Percentiles rank a stretch among this genome's conserved stretches.
phyloP scores from a whole-genome alignment of 2,797 vertebrate genomes.

The Pterois miles region DNA sequence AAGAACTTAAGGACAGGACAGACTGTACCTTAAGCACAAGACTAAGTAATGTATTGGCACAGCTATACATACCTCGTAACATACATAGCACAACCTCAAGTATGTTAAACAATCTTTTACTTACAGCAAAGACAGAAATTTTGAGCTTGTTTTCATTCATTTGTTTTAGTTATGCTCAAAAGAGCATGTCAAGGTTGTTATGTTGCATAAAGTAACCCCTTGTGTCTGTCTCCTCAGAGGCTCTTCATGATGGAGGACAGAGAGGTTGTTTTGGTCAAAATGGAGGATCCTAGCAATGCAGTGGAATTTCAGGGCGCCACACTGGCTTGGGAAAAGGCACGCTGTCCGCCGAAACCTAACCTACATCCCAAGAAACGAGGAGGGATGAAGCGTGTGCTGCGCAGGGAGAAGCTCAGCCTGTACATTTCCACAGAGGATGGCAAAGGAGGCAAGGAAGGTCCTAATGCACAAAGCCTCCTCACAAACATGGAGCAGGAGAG shows the following conservation, averaged over 20 bases:
- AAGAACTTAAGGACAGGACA: neutral
- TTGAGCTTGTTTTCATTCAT: neutral
- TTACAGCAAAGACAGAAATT: neutral
- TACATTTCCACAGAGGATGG: constrained; percentile 78
- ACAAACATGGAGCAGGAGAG: constrained; percentile 87
- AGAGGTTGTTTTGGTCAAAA: constrained; percentile 72
- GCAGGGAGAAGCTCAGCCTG: constrained; percentile 82
- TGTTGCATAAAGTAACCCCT: neutral
- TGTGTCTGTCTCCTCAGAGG: constrained; percentile 71
- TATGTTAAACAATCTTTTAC: neutral
- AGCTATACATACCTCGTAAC: neutral
- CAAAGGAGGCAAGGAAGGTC: constrained; percentile 71
- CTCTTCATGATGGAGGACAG: constrained; percentile 86
- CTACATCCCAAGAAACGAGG: constrained; percentile 55
- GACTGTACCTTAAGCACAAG: constrained; percentile 2
- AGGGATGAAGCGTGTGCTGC: constrained; percentile 77
- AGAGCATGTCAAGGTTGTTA: neutral
- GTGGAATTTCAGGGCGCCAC: constrained; percentile 85
- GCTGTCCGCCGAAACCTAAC: constrained; percentile 39
- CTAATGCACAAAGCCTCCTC: constrained; percentile 81
- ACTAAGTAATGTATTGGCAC: neutral
- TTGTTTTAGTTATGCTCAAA: neutral
- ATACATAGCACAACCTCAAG: neutral
- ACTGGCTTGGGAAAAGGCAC: constrained; percentile 83
- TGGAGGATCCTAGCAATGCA: constrained; percentile 73